These are phyloP conservation scores for Panagrolaimus sp. DNA, from an alignment of 1,140 invertebrate genomes.

Conservation along the genomic window DNA sequence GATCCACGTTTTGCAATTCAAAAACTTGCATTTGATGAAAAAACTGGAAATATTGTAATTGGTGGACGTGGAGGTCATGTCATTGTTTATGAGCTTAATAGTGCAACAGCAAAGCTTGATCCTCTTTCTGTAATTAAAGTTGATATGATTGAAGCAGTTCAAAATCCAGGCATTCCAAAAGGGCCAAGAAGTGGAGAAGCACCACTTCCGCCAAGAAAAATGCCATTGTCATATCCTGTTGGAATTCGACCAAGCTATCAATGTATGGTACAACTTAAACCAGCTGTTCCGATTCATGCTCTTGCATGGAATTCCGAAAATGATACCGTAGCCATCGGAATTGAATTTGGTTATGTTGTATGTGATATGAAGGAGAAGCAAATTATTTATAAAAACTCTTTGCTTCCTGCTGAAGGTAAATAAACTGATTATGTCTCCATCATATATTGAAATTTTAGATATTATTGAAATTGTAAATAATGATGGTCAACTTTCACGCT, in stretches of 20 bases:
- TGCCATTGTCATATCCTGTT: constrained; percentile 14
- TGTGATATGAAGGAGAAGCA: background rate
- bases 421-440: background rate
- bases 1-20: constrained; percentile 32
- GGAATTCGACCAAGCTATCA: constrained; percentile 26
- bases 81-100: constrained; percentile 27
- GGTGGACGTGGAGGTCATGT: constrained; percentile 35
- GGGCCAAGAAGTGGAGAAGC: constrained; percentile 9
- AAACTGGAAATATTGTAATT: constrained; percentile 30
- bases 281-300: constrained; percentile 27
- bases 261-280: constrained; percentile 30
- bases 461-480: constrained; percentile 34
- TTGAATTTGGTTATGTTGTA: constrained; percentile 39
- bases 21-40: constrained; percentile 30
- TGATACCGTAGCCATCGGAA: constrained; percentile 30
- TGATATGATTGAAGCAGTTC: background rate
- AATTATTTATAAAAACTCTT: background rate
- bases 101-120: background rate
- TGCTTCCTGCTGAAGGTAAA: background rate
- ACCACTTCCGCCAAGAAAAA: constrained; percentile 16
- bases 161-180: background rate
- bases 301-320: constrained; percentile 26
- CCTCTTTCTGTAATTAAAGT: background rate
- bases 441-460: constrained; percentile 21
- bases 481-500: constrained; percentile 35